Evolutionary conservation across 2,888 invertebrate species (phyloP).

Genomic region (Hipparchia sbordonii): DNA sequence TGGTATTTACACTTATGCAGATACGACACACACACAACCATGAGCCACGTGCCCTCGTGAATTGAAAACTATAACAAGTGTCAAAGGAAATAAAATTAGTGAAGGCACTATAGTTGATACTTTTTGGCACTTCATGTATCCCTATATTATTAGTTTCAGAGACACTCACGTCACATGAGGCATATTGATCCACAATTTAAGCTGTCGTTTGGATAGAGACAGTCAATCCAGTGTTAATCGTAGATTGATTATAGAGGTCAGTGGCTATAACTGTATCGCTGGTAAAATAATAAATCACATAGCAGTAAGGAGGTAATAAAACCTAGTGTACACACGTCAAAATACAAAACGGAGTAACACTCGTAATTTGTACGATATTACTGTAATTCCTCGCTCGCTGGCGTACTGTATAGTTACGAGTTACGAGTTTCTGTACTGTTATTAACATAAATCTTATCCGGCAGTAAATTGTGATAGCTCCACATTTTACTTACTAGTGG

Average conservation of each 20-base stretch:
- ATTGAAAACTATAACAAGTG: no score
- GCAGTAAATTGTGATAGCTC: constrained; percentile 18
- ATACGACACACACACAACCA: no score
- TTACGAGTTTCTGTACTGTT: constrained; percentile 16
- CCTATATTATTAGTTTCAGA: no score
- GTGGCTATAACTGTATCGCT: neutral
- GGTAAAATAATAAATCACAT: constrained; percentile 14
- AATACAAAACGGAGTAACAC: constrained; percentile 16
- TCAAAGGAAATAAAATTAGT: no score
- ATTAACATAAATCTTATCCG: constrained; percentile 33
- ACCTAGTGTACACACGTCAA: constrained; percentile 12
- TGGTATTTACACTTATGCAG: no score
- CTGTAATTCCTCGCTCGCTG: constrained; percentile 20
- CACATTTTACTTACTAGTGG: neutral
- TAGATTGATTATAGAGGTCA: no score
- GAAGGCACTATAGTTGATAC: no score
- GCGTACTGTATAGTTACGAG: constrained; percentile 14
- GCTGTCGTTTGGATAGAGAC: no score
- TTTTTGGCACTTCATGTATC: no score
- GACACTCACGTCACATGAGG: no score
- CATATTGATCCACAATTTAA: no score
- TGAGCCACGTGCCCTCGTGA: no score
- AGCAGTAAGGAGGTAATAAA: constrained; percentile 20
- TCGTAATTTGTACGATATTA: constrained; percentile 28
- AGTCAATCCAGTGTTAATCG: neutral